Evolutionary conservation across 2,113 vertebrate species (phyloP).

Genomic region (Ammodytes marinus): DNA sequence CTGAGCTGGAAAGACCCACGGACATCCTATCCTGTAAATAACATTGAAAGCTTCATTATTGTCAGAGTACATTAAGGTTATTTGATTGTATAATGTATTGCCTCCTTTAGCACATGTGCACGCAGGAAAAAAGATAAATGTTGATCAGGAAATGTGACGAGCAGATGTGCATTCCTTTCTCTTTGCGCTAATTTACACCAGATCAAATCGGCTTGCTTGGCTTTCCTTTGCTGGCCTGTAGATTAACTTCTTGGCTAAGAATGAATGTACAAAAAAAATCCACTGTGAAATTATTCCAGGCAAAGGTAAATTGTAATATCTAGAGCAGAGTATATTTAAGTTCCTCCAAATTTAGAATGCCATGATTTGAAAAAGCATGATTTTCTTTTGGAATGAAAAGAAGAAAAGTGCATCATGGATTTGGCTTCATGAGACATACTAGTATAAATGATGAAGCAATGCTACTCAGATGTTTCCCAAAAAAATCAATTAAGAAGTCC

Average conservation of each 20-base stretch:
- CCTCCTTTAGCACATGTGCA: constrained; percentile 62
- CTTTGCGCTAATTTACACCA: constrained; percentile 73
- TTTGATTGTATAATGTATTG: constrained; percentile 56
- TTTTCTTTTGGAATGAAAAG: constrained; percentile 13
- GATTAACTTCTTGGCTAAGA: constrained; percentile 45
- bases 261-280: constrained; percentile 32
- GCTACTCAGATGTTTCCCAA: constrained; percentile 8
- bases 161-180: constrained; percentile 80
- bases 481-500: no score
- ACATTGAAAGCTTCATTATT: constrained; percentile 59
- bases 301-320: constrained; percentile 41
- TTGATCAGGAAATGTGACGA: constrained; percentile 75
- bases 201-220: constrained; percentile 61
- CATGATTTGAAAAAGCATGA: constrained; percentile 12
- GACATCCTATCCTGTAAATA: constrained; percentile 64
- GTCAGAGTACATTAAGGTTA: constrained; percentile 59
- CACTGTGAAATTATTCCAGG: constrained; percentile 15
- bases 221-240: constrained; percentile 42
- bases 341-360: constrained; percentile 23
- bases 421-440: not conserved
- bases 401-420: constrained; percentile 4
- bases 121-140: constrained; percentile 38
- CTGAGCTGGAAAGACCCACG: constrained; percentile 29
- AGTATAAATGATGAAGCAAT: not conserved
- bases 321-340: not conserved